phyloP scores from a whole-genome alignment of 2,113 vertebrate species.

The Eptesicus fuscus region DNA sequence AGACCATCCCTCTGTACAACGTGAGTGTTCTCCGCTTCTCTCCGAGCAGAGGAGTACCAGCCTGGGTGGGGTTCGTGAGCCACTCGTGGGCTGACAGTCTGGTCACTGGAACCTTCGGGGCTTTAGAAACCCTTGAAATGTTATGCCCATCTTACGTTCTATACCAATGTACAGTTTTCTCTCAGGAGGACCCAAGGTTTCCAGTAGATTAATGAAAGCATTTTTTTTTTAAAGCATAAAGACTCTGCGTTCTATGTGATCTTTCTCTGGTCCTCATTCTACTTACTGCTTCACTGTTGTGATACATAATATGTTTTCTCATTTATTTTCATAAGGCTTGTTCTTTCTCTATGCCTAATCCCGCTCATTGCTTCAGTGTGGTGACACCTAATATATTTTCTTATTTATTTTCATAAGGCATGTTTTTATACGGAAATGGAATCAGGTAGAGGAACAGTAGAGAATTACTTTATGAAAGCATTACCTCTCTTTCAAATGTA shows the following conservation, averaged over 20 bases:
- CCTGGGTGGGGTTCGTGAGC: background rate
- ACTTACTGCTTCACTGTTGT: background rate
- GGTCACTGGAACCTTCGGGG: background rate
- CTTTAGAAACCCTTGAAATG: background rate
- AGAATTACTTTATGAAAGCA: conserved; percentile 21
- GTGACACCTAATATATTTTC: background rate
- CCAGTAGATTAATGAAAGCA: background rate
- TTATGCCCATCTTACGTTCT: background rate
- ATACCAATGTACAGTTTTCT: background rate
- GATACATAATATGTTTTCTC: background rate
- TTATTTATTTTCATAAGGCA: background rate
- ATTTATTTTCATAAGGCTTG: conserved; percentile 2
- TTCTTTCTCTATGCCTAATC: background rate
- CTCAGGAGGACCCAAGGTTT: background rate
- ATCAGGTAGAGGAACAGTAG: conserved; percentile 12
- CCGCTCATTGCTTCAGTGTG: background rate
- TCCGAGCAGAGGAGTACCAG: too few relatives aligned
- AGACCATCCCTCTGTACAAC: conserved; percentile 96
- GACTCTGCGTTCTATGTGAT: background rate
- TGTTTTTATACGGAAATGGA: conserved; percentile 10
- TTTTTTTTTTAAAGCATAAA: background rate
- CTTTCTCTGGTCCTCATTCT: background rate
- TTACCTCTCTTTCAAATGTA: background rate
- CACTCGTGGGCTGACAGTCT: background rate
- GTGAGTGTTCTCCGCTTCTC: conserved; percentile 79